phyloP scores from a whole-genome alignment of 2,797 vertebrate genomes.

The Falco cherrug region DNA sequence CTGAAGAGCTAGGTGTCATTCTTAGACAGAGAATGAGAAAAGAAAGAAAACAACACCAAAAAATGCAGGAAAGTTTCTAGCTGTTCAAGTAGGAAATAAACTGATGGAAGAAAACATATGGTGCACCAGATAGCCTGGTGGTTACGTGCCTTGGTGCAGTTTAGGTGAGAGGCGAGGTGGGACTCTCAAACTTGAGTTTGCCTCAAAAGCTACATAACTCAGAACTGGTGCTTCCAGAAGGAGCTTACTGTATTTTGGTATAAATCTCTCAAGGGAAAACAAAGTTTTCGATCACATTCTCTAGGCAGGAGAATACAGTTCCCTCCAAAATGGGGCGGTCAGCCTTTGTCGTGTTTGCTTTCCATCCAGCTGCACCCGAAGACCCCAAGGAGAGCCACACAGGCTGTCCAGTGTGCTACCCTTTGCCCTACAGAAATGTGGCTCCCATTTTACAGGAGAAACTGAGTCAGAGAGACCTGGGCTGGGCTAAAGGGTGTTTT shows the following conservation, averaged over 20 bases:
- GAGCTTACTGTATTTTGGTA: neutral
- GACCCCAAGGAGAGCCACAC: neutral
- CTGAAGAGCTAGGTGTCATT: neutral
- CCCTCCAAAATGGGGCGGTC: neutral
- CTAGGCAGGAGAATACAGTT: neutral
- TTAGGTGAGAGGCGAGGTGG: neutral
- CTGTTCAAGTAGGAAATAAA: neutral
- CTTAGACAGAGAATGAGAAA: neutral
- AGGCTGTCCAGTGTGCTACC: fast-evolving
- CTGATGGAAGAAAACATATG: neutral
- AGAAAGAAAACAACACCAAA: neutral
- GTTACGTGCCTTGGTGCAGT: fast-evolving
- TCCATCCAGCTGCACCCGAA: neutral
- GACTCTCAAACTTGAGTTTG: neutral
- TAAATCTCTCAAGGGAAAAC: neutral
- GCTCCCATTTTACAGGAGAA: neutral
- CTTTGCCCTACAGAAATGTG: neutral
- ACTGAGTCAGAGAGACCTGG: neutral
- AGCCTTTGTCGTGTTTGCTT: neutral
- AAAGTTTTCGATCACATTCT: neutral
- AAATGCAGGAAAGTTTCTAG: neutral
- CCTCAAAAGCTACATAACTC: neutral
- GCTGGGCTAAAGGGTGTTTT: neutral
- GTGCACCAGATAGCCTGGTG: neutral
- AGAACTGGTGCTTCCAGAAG: neutral